Evolutionary conservation across 2,888 invertebrate species (phyloP).

Genomic region (Micoletzkya japonica): DNA sequence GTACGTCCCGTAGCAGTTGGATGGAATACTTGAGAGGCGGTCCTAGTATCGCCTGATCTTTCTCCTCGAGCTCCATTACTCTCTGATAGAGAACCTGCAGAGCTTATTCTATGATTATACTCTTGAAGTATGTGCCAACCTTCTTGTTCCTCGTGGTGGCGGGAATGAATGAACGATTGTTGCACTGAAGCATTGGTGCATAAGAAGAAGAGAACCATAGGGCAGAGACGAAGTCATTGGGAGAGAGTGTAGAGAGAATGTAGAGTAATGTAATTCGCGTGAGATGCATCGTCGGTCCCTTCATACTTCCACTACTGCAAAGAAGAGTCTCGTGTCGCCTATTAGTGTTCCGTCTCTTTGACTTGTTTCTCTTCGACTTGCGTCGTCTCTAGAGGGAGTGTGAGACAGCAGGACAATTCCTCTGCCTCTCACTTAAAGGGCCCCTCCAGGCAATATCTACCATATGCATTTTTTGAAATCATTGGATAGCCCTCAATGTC

Average conservation of each 20-base stretch:
- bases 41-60: conserved; percentile 54
- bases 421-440: no score
- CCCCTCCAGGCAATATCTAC: no score
- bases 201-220: conserved; percentile 41
- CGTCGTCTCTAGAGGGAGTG: not conserved
- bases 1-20: conserved; percentile 41
- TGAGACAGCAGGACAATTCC: not conserved
- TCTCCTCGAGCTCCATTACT: conserved; percentile 51
- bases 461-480: no score
- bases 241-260: conserved; percentile 56
- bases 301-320: conserved; percentile 47
- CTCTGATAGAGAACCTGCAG: conserved; percentile 50
- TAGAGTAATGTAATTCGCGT: conserved; percentile 57
- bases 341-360: not conserved
- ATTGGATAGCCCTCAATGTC: no score
- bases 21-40: conserved; percentile 51
- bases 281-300: conserved; percentile 60
- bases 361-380: not conserved
- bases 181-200: conserved; percentile 39
- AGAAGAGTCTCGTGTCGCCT: not conserved
- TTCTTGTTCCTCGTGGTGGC: conserved; percentile 62
- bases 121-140: conserved; percentile 25
- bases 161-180: conserved; percentile 53
- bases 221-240: conserved; percentile 61
- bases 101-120: not conserved